Evolutionary conservation across 1,140 invertebrate species (phyloP).

Genomic region (Drosophila baimaii): DNA sequence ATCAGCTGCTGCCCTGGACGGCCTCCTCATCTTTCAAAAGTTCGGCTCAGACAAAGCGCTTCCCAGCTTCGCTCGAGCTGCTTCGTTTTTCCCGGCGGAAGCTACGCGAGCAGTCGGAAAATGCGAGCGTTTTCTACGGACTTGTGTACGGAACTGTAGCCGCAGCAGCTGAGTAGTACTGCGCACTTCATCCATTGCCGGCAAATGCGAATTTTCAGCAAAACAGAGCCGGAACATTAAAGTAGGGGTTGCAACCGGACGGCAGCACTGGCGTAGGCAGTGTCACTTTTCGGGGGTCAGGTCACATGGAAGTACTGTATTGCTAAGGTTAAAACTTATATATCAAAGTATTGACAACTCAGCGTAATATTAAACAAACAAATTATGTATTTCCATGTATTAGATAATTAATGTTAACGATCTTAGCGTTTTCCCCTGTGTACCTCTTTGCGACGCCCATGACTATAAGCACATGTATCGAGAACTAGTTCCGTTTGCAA

Average conservation of each 20-base stretch:
- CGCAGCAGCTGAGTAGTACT: slow-evolving; percentile 33
- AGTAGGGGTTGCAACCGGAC: slow-evolving; percentile 23
- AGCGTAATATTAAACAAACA: not conserved
- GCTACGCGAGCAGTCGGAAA: slow-evolving; percentile 11
- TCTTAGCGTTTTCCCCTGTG: not conserved
- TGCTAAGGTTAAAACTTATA: not conserved
- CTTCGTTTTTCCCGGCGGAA: slow-evolving; percentile 6
- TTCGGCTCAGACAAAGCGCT: slow-evolving; percentile 26
- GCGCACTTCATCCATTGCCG: slow-evolving; percentile 60
- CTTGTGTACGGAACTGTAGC: not conserved
- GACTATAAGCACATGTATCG: not conserved
- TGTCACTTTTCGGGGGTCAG: not conserved
- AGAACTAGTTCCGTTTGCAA: not conserved
- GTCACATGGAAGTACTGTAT: not conserved
- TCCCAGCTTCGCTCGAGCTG: not conserved
- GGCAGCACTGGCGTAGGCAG: not conserved
- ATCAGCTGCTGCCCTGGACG: slow-evolving; percentile 18
- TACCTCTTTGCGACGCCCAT: not conserved
- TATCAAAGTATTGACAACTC: not conserved
- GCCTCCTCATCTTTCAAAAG: slow-evolving; percentile 46
- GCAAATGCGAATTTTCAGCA: slow-evolving; percentile 27
- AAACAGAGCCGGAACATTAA: slow-evolving; percentile 14
- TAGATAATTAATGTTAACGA: too few species aligned
- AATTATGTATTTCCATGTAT: not conserved
- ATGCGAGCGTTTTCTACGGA: slow-evolving; percentile 3